Base-by-base conservation (phyloP, 2,113 vertebrate species). In the Athene noctua region DNA sequence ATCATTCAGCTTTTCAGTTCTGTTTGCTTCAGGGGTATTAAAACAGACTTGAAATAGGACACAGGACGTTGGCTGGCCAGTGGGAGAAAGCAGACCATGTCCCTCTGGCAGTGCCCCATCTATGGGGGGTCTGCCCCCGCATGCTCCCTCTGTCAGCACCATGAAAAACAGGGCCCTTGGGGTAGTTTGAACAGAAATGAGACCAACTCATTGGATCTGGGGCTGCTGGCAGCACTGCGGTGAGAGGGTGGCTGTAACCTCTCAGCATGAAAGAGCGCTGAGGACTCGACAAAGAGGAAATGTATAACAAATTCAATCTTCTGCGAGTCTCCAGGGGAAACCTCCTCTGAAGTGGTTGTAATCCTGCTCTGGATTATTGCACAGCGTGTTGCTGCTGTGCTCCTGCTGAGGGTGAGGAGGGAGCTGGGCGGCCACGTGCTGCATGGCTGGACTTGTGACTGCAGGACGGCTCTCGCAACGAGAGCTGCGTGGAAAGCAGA, bases 221-320 rank as follows among this genome's bases (percentile, higher is more conserved):
- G 49, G 40, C 52, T 63, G 70, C 70, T 1, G 1, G 81, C 58
- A 74, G 51, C 0, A 3, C 70, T 59, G 20, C 0, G 0, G 49
- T 86, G 88, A 52, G 57, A 66, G 65, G 29, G 40, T 3, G 8
- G 67, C 57, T 8, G 3, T 52, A 82, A 68, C 58, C 40, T 61
- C 63, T 65, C 67, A 42, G 75, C 0, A 0, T 65, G 75, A 70
- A 73, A 78, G 62, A 83, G 23, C 0, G 0, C 40, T 0, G 0
- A 75, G 71, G 34, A 25, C 61, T 75, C 1, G 0, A 22, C 1
- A 0, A 70, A 23, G 15, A 87, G 84, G 51, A 87, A 72, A 46
- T 0, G 0, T 57, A 18, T 63, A 87, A 71, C 40, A 71, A 71
- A 82, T 62, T n/a, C 57, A 67, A 30, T 36, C 62, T 72, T 26